A percentile compares a stretch with the other conserved stretches of the same genome.
Evolutionary conservation across 1,140 invertebrate genomes (phyloP).

Genomic region (Telenomus remus): DNA sequence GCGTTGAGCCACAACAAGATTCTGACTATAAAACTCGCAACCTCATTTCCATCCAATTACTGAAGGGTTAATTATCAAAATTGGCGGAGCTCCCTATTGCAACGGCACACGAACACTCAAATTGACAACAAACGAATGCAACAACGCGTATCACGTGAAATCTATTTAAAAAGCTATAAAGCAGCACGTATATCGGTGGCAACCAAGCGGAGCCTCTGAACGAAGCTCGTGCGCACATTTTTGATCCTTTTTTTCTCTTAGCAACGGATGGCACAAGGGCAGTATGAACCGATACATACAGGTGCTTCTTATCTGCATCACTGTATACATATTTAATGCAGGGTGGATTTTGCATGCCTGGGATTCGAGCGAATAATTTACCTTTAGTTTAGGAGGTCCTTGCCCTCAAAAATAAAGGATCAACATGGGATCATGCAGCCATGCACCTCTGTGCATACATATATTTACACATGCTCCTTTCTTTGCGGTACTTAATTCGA

Average conservation of each 20-base stretch:
- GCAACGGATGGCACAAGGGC: conserved; percentile 47
- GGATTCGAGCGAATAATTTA: conserved; percentile 64
- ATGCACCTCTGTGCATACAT: conserved; percentile 17
- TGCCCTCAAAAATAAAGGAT: conserved; percentile 46
- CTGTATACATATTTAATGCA: conserved; percentile 64
- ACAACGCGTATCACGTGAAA: conserved; percentile 17
- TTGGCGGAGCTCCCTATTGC: conserved; percentile 3
- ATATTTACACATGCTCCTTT: conserved; percentile 39
- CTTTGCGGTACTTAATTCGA: conserved; percentile 50
- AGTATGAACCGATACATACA: conserved; percentile 58
- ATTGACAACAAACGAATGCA: conserved; percentile 22
- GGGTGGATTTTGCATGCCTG: conserved; percentile 64
- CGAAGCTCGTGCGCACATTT: conserved; percentile 17
- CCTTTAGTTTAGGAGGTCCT: conserved; percentile 60
- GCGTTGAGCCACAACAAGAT: not conserved
- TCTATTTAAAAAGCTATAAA: conserved; percentile 56
- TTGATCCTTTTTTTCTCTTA: conserved; percentile 12
- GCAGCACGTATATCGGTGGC: conserved; percentile 12
- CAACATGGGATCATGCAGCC: not conserved
- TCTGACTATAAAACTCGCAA: conserved; percentile 6
- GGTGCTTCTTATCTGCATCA: conserved; percentile 65
- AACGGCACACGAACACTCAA: not conserved
- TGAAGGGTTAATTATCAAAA: conserved; percentile 19
- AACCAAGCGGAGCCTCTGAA: conserved; percentile 15
- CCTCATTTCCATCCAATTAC: conserved; percentile 37